These are phyloP conservation scores for Acleris laterana DNA, from an alignment of 2,888 invertebrate genomes.

Conservation along the genomic window DNA sequence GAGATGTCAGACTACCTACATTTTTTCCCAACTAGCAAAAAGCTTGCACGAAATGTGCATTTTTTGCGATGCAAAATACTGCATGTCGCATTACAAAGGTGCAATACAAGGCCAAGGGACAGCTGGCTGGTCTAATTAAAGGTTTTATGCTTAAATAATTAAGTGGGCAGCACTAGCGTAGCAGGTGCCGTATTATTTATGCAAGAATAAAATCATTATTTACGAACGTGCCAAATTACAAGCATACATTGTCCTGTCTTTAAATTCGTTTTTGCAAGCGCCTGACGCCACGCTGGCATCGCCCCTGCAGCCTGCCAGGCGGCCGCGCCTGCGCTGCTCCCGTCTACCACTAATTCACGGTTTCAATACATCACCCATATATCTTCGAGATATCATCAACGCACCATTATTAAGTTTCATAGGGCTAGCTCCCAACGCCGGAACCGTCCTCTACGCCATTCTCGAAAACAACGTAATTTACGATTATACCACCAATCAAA, in stretches of 20 bases:
- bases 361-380: slow-evolving; percentile 28
- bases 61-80: slow-evolving; percentile 78
- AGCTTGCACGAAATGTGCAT: slow-evolving; percentile 60
- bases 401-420: slow-evolving; percentile 27
- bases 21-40: slow-evolving; percentile 38
- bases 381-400: slow-evolving; percentile 35
- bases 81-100: slow-evolving; percentile 76
- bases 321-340: too few species aligned
- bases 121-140: slow-evolving; percentile 80
- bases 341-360: slow-evolving; percentile 47
- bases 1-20: slow-evolving; percentile 45
- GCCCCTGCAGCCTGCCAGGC: slow-evolving; percentile 43
- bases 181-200: slow-evolving; percentile 75
- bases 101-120: slow-evolving; percentile 73
- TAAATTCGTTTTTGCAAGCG: slow-evolving; percentile 16
- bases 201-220: slow-evolving; percentile 79
- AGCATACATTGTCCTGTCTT: slow-evolving; percentile 42
- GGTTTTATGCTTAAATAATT: slow-evolving; percentile 83
- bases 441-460: slow-evolving; percentile 19
- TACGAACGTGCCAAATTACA: slow-evolving; percentile 75
- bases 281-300: not conserved
- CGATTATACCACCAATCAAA: slow-evolving; percentile 44
- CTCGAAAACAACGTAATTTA: slow-evolving; percentile 40
- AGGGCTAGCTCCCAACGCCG: slow-evolving; percentile 9
- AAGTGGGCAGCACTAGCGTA: slow-evolving; percentile 59